A percentile compares a stretch with the other conserved stretches of the same genome.
These are phyloP conservation scores for Ormyrus pomaceus DNA, from an alignment of 2,888 invertebrate genomes.

Conservation along the genomic window DNA sequence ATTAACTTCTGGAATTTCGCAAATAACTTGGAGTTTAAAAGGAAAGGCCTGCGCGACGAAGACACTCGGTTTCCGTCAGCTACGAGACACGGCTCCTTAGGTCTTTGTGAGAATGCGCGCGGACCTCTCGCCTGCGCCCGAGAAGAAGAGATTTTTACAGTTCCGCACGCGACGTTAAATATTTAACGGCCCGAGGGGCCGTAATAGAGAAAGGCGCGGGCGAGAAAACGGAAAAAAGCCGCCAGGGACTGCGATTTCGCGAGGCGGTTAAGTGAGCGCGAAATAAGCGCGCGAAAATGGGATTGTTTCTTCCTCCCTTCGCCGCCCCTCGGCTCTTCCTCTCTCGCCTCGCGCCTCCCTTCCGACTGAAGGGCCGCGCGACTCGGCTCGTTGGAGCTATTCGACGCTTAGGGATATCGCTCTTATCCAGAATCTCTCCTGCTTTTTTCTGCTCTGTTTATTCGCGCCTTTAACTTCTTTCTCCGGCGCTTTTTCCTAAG, in stretches of 20 bases:
- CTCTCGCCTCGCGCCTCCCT: conserved; percentile 48
- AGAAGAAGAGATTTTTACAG: conserved; percentile 62
- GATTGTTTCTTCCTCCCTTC: conserved; percentile 57
- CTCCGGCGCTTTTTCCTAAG: background rate
- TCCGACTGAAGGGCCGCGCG: conserved; percentile 33
- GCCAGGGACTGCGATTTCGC: conserved; percentile 10
- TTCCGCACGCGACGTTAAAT: conserved; percentile 63
- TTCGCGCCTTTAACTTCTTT: conserved; percentile 40
- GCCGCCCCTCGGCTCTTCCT: conserved; percentile 37
- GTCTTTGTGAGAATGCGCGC: background rate
- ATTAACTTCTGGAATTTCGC: too few species aligned
- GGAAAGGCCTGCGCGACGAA: too few species aligned
- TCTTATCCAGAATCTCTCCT: conserved; percentile 1
- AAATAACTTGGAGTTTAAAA: too few species aligned
- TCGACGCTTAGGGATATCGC: conserved; percentile 59
- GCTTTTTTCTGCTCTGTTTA: conserved; percentile 43
- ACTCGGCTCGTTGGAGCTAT: conserved; percentile 38
- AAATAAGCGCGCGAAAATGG: conserved; percentile 62
- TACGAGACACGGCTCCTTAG: background rate
- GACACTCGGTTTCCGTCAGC: too few species aligned
- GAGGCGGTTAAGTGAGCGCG: conserved; percentile 57
- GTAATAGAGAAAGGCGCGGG: conserved; percentile 38
- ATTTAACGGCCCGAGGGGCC: conserved; percentile 64
- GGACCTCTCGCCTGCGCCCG: conserved; percentile 29
- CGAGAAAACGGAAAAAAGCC: conserved; percentile 37